Base-by-base conservation (phyloP, 2,888 invertebrate species). In the Cosmia pyralina region DNA sequence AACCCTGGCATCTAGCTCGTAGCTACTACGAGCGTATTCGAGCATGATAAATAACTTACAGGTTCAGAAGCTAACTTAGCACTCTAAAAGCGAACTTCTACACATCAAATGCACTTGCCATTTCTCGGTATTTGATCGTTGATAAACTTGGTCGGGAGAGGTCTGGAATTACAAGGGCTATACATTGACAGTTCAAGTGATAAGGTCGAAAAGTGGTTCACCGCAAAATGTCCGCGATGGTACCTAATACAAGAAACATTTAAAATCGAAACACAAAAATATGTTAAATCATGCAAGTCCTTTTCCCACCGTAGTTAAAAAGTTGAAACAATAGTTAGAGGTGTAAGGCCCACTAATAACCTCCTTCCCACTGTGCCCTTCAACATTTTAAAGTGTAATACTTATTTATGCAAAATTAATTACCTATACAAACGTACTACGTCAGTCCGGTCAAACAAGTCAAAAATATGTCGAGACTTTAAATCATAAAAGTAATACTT, bases 361-460 rank as follows among this genome's bases (percentile, higher is more conserved):
- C 41, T 78, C 22, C 13, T 66, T 55, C 19, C 8, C 8, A 46
- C 28, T 46, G n/a, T 50, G 41, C 63, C 69, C 41, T 69, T 62
- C 22, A 77, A 46, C 15, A 46, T 66, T 50, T 50, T 58, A 19
- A 50, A 64, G n/a, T 13, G 10, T 55, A 75, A 48, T 50, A 65
- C 34, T 13, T 44, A 65, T 53, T 38, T 53, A 66, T 34, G 52
- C n/a, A 28, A 78, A 46, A 46, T 19, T 15, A 22, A 50, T 22
- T 52, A 34, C 34, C 34, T 34, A n/a, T 55, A 57, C 28, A 46
- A 57, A 15, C 15, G 17, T 52, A 13, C 11, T 44, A 46, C 58
- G 17, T 15, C 22, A 79, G 41, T 59, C 22, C 48, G 34, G 22
- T 64, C 50, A 48, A 79, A 72, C 63, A 13, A 72, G 53, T 50